Percentiles rank a stretch among this genome's conserved stretches.
These are phyloP conservation scores for Cheilosia vernalis DNA, from an alignment of 2,888 invertebrate genomes.

Conservation along the genomic window DNA sequence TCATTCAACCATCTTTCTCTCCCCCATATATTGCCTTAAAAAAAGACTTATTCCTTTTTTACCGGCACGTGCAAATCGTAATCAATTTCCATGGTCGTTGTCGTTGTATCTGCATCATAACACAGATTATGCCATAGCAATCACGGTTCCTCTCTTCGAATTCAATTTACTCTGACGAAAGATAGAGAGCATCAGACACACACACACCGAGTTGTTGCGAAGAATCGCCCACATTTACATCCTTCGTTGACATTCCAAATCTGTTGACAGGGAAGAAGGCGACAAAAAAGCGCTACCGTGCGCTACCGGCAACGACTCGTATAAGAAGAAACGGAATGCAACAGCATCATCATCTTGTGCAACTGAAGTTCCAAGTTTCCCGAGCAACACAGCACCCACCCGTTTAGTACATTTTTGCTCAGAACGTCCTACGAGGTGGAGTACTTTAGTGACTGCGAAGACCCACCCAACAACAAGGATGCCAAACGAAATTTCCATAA, in stretches of 20 bases:
- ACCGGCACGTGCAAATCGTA: constrained; percentile 26
- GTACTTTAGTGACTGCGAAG: constrained; percentile 26
- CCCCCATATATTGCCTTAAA: no score
- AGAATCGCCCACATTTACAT: constrained; percentile 32
- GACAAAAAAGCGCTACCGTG: constrained; percentile 34
- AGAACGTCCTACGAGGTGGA: neutral
- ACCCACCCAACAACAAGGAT: constrained; percentile 21
- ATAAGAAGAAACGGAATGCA: constrained; percentile 36
- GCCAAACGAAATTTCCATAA: constrained; percentile 67
- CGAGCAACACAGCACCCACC: constrained; percentile 13
- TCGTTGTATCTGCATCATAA: constrained; percentile 39
- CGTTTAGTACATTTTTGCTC: constrained; percentile 18
- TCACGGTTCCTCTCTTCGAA: constrained; percentile 45
- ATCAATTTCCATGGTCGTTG: constrained; percentile 45
- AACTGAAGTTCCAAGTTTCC: constrained; percentile 25
- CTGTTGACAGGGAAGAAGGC: constrained; percentile 44
- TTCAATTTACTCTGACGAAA: constrained; percentile 68
- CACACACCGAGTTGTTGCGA: neutral
- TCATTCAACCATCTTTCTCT: no score
- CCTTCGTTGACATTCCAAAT: constrained; percentile 63
- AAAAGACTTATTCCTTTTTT: no score
- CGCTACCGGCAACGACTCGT: constrained; percentile 1
- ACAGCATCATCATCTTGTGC: constrained; percentile 41
- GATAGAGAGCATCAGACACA: constrained; percentile 5
- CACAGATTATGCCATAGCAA: constrained; percentile 65